Percentiles rank a stretch among this genome's conserved stretches.
Conservation (phyloP, 2,888 invertebrate genomes). For the Anthrax anthrax region DNA sequence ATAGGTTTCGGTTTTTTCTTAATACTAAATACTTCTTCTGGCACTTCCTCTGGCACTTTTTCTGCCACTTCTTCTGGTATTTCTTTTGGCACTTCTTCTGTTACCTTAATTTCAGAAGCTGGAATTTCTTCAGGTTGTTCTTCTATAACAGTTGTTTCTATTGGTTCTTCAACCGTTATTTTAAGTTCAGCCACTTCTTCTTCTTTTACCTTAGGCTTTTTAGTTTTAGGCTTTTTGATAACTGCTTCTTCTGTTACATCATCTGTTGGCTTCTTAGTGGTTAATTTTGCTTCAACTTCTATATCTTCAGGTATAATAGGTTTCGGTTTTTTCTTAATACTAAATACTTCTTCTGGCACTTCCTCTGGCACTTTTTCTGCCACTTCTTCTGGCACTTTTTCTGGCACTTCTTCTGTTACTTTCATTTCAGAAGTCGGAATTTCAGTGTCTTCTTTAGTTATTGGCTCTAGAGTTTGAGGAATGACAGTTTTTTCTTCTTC, state of each 20-base stretch:
- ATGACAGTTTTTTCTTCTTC: conserved; percentile 18
- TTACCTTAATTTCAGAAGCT: conserved; percentile 1
- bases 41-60: conserved; percentile 12
- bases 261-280: conserved; percentile 24
- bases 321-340: conserved; percentile 16
- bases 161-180: conserved; percentile 2
- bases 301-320: conserved; percentile 18
- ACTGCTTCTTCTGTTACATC: conserved; percentile 23
- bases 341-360: conserved; percentile 10
- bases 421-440: conserved; percentile 13
- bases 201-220: conserved; percentile 2
- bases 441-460: conserved; percentile 25
- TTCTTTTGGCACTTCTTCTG: neutral
- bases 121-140: conserved; percentile 3
- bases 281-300: conserved; percentile 24
- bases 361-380: too few relatives aligned
- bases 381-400: too few relatives aligned
- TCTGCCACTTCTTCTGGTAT: conserved; percentile 1
- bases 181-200: conserved; percentile 15
- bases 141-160: neutral
- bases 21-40: conserved; percentile 17
- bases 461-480: conserved; percentile 21
- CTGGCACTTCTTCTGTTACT: conserved; percentile 23
- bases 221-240: conserved; percentile 7
- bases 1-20: conserved; percentile 18